Conservation (phyloP, 2,888 invertebrate genomes). For the Lycaena phlaeas region DNA sequence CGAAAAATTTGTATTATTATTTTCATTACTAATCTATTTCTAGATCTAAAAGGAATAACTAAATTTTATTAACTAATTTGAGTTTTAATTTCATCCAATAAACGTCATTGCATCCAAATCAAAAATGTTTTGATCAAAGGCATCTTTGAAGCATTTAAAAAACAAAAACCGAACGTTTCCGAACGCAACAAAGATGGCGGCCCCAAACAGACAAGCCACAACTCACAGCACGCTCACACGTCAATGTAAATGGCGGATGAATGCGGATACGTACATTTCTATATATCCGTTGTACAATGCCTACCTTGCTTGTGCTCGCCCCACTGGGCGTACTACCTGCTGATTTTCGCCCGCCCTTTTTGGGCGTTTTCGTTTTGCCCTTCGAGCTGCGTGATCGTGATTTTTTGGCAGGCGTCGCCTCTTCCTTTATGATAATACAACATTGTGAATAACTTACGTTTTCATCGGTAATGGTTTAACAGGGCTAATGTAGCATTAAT, state of each 20-base stretch:
- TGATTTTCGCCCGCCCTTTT: conserved; percentile 40
- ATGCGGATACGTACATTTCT: conserved; percentile 72
- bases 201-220: conserved; percentile 9
- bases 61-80: too few relatives aligned
- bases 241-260: conserved; percentile 50
- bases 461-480: not conserved
- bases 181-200: too few relatives aligned
- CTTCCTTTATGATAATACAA: conserved; percentile 37
- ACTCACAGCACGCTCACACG: conserved; percentile 32
- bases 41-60: too few relatives aligned
- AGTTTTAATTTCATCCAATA: too few relatives aligned
- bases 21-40: too few relatives aligned
- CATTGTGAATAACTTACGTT: too few relatives aligned
- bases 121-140: too few relatives aligned
- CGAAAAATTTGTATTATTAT: too few relatives aligned
- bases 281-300: conserved; percentile 74
- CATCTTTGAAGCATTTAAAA: too few relatives aligned
- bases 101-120: too few relatives aligned
- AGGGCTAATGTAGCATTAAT: too few relatives aligned
- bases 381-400: conserved; percentile 43
- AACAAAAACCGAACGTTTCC: too few relatives aligned
- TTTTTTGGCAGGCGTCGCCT: conserved; percentile 47
- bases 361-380: conserved; percentile 31
- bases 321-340: conserved; percentile 60
- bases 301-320: conserved; percentile 69